Evolutionary conservation across 2,888 invertebrate genomes (phyloP).

Genomic region (Perizoma flavofasciatum): DNA sequence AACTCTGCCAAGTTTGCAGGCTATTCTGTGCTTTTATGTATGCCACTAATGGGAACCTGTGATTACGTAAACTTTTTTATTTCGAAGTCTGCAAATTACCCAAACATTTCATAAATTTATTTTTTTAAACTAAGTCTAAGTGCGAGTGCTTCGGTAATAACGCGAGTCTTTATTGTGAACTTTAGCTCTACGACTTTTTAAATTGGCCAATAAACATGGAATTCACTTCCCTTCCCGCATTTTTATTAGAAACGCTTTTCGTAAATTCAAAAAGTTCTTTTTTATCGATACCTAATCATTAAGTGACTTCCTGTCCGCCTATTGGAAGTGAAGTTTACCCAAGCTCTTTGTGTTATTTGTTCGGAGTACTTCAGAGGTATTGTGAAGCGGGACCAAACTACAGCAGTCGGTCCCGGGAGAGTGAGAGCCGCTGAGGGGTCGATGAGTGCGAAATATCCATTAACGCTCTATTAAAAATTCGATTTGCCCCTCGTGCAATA

Average conservation of each 20-base stretch:
- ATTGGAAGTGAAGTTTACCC: conserved; percentile 27
- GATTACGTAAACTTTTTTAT: conserved; percentile 39
- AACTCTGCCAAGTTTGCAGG: conserved; percentile 43
- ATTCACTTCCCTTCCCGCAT: conserved; percentile 43
- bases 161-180: conserved; percentile 45
- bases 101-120: conserved; percentile 25
- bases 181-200: conserved; percentile 51
- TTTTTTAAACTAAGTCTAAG: conserved; percentile 32
- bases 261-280: conserved; percentile 36
- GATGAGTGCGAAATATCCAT: conserved; percentile 53
- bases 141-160: conserved; percentile 35
- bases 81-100: conserved; percentile 26
- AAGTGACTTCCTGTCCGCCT: conserved; percentile 30
- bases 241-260: conserved; percentile 43
- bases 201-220: conserved; percentile 51
- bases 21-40: conserved; percentile 44
- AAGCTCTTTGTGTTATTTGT: conserved; percentile 27
- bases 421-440: conserved; percentile 41
- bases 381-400: conserved; percentile 26
- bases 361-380: conserved; percentile 16
- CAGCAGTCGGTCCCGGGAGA: conserved; percentile 25
- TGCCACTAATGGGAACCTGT: conserved; percentile 43
- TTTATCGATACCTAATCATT: conserved; percentile 41
- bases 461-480: conserved; percentile 65
- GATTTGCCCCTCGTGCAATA: conserved; percentile 61